Evolutionary conservation across 2,113 vertebrate genomes (phyloP).

Genomic region (Rhinoptilus africanus): DNA sequence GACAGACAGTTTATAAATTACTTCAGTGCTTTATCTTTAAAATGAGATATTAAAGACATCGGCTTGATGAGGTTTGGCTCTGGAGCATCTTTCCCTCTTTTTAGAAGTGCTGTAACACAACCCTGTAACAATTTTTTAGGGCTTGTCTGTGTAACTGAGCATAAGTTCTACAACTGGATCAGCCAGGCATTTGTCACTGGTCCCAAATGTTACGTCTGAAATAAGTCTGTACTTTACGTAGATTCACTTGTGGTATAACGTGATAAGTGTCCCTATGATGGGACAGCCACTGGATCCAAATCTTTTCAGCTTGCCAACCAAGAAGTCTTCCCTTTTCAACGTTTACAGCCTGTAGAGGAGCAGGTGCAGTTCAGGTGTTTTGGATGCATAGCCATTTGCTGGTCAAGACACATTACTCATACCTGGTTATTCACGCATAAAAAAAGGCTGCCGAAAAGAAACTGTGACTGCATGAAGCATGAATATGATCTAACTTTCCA

Average conservation of each 20-base stretch:
- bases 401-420: neutral
- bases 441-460: neutral
- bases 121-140: conserved; percentile 17
- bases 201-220: conserved; percentile 26
- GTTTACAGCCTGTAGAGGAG: neutral
- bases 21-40: conserved; percentile 56
- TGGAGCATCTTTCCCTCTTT: conserved; percentile 23
- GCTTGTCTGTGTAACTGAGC: neutral
- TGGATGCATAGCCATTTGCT: neutral
- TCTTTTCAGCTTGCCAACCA: neutral
- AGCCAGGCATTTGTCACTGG: conserved; percentile 41
- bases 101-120: conserved; percentile 45
- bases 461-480: neutral
- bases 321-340: neutral
- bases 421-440: neutral
- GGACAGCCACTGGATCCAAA: neutral
- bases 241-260: neutral
- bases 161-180: conserved; percentile 44
- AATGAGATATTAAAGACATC: conserved; percentile 40
- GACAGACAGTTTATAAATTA: conserved; percentile 64
- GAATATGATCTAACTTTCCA: conserved; percentile 20
- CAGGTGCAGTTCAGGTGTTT: neutral
- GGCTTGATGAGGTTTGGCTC: conserved; percentile 48
- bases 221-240: neutral
- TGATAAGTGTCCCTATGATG: neutral